Base-by-base conservation (phyloP, 2,888 invertebrate species). In the Thereva unica region DNA sequence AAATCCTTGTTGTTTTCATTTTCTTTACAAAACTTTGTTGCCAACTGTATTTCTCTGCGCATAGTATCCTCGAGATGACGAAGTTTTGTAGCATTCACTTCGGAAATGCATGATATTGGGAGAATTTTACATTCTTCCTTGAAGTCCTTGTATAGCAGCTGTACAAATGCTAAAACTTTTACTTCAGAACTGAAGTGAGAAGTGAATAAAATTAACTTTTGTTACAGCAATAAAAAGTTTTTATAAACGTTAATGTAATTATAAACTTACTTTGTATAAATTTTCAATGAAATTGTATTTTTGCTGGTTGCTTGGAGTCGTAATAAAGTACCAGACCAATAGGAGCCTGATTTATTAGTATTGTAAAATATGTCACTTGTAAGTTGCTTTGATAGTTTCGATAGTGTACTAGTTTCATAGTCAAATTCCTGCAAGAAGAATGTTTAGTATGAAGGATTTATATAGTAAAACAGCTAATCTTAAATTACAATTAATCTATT, bases 41-140 rank as follows among this genome's bases (percentile, higher is more conserved):
- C 55, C n/a, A 68, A 50, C 50, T 68, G 42, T n/a, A 68, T 10
- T 63, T 68, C 68, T 42, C 50, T 66, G 49, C 50, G 59, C 9
- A 68, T 38, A 56, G 55, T 55, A 38, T 68, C 65, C 10, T 68
- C 44, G 10, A 68, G 45, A 12, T 63, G 50, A 35, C 54, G 55
- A 49, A 68, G 49, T 66, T 55, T 66, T 38, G 42, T 50, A 44
- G 40, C 6, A 35, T 34, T 61, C 38, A 56, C 34, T 23, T 65
- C 49, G 38, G 9, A 8, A 50, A 41, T 53, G 50, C 49, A 66
- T 40, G 10, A 56, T 52, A 45, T 52, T 37, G 68, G 66, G 5
- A 40, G 41, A 47, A 66, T 52, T 44, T 55, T 56, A 12, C 53
- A 66, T 40, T 68, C 54, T 37, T 63, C 53, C 8, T 34, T 37